Percentiles rank a stretch among this genome's conserved stretches.
Conservation (phyloP, 1,140 invertebrate species). For the Euwallacea fornicatus region DNA sequence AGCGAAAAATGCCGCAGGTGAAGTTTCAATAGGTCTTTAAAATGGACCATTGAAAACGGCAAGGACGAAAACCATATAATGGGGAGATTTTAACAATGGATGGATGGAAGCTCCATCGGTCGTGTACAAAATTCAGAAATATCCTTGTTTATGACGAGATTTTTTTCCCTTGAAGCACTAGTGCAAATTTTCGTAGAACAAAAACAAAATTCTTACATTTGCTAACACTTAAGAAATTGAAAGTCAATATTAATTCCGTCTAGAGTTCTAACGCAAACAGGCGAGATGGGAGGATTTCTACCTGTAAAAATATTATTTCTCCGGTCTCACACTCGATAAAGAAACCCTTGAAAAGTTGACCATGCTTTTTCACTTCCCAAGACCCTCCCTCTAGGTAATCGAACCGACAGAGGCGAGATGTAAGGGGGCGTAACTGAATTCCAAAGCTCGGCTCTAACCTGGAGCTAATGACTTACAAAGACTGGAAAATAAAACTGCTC, state of each 20-base stretch:
- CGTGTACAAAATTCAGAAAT: no score
- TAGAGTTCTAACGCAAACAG: not conserved
- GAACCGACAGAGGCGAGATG: not conserved
- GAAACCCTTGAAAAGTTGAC: constrained; percentile 12
- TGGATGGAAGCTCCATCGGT: not conserved
- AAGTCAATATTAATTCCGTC: constrained; percentile 19
- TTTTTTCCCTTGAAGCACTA: no score
- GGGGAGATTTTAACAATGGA: constrained; percentile 11
- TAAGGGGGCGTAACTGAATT: constrained; percentile 12
- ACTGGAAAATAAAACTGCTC: no score
- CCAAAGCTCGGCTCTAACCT: not conserved
- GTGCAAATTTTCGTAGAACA: no score
- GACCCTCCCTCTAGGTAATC: constrained; percentile 14
- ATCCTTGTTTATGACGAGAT: no score
- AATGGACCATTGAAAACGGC: constrained; percentile 25
- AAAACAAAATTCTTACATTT: no score
- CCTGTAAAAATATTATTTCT: constrained; percentile 23
- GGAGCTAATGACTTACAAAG: not conserved
- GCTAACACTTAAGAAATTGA: not conserved
- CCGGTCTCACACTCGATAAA: constrained; percentile 5
- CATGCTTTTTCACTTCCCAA: constrained; percentile 8
- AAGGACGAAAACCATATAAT: constrained; percentile 25
- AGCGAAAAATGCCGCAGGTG: constrained; percentile 26
- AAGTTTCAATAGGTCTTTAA: constrained; percentile 24
- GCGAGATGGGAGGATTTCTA: not conserved